phyloP scores from a whole-genome alignment of 2,888 invertebrate genomes.

The Spisula subtruncata region DNA sequence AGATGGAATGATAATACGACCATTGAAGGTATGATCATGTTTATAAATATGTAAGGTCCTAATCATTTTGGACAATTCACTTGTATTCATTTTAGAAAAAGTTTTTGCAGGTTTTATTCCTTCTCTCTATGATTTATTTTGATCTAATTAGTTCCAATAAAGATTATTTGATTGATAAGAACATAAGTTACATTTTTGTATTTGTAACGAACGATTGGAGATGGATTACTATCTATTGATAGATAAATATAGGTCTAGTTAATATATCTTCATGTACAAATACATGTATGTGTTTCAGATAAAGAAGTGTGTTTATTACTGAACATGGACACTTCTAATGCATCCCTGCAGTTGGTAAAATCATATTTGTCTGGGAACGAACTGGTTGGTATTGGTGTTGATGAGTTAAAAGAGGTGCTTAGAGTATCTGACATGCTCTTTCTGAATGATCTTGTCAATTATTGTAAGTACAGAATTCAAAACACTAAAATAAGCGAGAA shows the following conservation, averaged over 20 bases:
- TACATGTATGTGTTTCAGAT: background rate
- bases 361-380: background rate
- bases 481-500: background rate
- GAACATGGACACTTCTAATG: background rate
- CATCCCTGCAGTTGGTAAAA: background rate
- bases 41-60: too few relatives aligned
- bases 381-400: background rate
- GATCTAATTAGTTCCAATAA: too few relatives aligned
- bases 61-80: too few relatives aligned
- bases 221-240: too few relatives aligned
- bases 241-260: too few relatives aligned
- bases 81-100: too few relatives aligned
- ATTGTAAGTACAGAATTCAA: conserved; percentile 22
- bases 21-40: background rate
- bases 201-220: too few relatives aligned
- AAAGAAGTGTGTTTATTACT: background rate
- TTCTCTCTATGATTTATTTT: too few relatives aligned
- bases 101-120: too few relatives aligned
- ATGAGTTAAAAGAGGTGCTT: background rate
- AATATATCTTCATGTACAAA: too few relatives aligned
- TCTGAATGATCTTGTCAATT: conserved; percentile 5
- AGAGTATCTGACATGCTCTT: conserved; percentile 31
- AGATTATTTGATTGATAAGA: background rate
- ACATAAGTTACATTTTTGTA: too few relatives aligned
- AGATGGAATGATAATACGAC: background rate